Evolutionary conservation across 2,888 invertebrate genomes (phyloP), one percentile per base, ranked within the genome.

Genomic region (Calliopum simillimum): DNA sequence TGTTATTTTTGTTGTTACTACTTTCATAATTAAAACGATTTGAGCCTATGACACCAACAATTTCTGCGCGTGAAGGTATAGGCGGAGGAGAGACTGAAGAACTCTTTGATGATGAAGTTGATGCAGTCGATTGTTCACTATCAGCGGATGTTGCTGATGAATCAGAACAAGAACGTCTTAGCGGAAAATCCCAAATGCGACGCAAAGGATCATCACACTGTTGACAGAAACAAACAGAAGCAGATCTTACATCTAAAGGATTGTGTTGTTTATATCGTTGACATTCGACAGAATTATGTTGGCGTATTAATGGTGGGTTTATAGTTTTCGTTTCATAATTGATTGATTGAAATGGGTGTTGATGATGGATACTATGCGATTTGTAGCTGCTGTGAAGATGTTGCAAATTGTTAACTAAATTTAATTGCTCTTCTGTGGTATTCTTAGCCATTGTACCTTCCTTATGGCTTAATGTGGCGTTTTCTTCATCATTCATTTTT

Each of bases 161-260:
- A 75, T 86, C 85, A 3, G 86, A 86, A 19, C 79, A 79, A 3
- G 86, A 86, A 65, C 86, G 80, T 16, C 85, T 79, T 51, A 86
- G 70, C 11, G 86, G 86, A 75, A 85, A 86, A 72, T 85, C 86
- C 86, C 86, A 86, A 21, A 86, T 81, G 2, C 82, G 82, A 63
- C 84, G 82, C 56, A 85, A 75, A 6, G 86, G 86, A 33, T 33
- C 33, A 80, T 86, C 86, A 69, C 86, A 86, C 53, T 80, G 76
- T 4, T 76, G 75, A 62, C 82, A 83, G 59, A 83, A 82, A 69
- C 82, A 83, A 49, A 83, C 80, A 23, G 81, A 82, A 49, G 79
- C 80, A 33, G 75, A 72, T n/a, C 77, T 25, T 13, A 14, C n/a
- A 25, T 11, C 49, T 14, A 46, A n/a, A 5, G 61, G 44, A 46